Percentiles rank a stretch among this genome's conserved stretches.
These are phyloP conservation scores for Liparis tanakae DNA, from an alignment of 2,797 vertebrate genomes.

Conservation along the genomic window DNA sequence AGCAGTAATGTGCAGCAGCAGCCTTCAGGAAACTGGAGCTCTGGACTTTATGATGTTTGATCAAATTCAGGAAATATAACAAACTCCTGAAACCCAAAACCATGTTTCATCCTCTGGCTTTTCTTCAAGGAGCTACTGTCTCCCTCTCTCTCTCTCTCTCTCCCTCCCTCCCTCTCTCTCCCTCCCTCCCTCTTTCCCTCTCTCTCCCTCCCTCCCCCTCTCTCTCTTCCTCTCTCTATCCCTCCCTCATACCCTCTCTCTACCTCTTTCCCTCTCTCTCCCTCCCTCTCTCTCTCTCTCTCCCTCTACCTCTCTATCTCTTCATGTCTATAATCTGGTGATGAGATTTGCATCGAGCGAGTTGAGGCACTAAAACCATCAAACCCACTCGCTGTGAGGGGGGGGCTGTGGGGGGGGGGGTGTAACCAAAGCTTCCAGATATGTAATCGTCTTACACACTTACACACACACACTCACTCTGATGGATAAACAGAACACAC, in stretches of 20 bases:
- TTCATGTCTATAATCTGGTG: conserved; percentile 92
- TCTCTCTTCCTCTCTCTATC: too few species aligned
- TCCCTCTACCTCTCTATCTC: conserved; percentile 86
- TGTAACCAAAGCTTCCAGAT: conserved; percentile 87
- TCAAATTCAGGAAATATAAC: conserved; percentile 98
- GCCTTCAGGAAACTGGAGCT: conserved; percentile 91
- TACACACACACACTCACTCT: conserved; percentile 43
- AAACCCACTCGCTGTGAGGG: conserved; percentile 85
- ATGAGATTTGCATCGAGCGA: conserved; percentile 96
- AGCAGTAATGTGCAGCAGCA: conserved; percentile 70
- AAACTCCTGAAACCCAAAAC: conserved; percentile 92
- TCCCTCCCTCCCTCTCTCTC: too few species aligned
- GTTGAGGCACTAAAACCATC: conserved; percentile 89
- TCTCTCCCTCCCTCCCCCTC: too few species aligned
- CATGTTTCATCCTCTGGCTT: conserved; percentile 95
- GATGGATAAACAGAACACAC: conserved; percentile 5
- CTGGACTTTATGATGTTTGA: conserved; percentile 93
- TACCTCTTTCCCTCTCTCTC: too few species aligned
- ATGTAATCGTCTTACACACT: conserved; percentile 85
- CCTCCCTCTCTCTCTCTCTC: conserved; percentile 79
- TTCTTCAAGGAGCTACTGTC: conserved; percentile 85
- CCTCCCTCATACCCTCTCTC: too few species aligned
- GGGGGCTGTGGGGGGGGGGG: conserved; percentile 78
- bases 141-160: too few species aligned
- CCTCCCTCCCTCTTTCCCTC: too few species aligned